A percentile compares a stretch with the other conserved stretches of the same genome.
These are phyloP conservation scores for Phenganax marumi DNA, from an alignment of 92 coral and sea anemone species.

Conservation along the genomic window DNA sequence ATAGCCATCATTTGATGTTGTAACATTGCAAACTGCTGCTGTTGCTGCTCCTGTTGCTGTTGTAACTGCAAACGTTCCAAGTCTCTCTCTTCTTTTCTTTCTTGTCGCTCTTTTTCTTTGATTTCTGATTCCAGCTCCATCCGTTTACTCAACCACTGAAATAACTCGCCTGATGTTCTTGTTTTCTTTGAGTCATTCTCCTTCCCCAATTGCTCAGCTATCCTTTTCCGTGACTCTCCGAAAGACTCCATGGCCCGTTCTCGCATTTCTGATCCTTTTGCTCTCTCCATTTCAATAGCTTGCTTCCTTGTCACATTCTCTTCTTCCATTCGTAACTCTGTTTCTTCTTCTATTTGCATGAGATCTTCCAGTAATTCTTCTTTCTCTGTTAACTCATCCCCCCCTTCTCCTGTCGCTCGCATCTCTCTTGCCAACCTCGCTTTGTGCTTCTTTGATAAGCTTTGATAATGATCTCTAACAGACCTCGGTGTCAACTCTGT, in stretches of 20 bases:
- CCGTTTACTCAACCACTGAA: conserved; percentile 14
- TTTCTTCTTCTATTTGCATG: conserved; percentile 44
- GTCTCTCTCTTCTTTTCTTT: conserved; percentile 38
- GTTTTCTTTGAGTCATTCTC: conserved; percentile 51
- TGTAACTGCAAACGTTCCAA: conserved; percentile 14
- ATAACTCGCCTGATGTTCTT: conserved; percentile 24
- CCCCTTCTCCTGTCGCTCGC: conserved; percentile 50
- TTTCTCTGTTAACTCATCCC: conserved; percentile 59
- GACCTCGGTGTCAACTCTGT: conserved; percentile 55
- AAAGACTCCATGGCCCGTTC: conserved; percentile 52
- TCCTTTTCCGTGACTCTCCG: conserved; percentile 46
- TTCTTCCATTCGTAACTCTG: conserved; percentile 41
- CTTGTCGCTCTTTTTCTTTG: conserved; percentile 34
- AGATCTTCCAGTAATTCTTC: conserved; percentile 50
- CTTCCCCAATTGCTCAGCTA: conserved; percentile 59
- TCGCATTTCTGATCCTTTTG: conserved; percentile 41
- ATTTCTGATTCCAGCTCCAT: conserved; percentile 18
- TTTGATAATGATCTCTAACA: conserved; percentile 57
- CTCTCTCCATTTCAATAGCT: conserved; percentile 18
- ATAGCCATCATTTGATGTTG: conserved; percentile 62
- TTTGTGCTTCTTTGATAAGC: conserved; percentile 51
- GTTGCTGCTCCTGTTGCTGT: conserved; percentile 59
- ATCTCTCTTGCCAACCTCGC: conserved; percentile 50
- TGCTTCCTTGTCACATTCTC: not conserved
- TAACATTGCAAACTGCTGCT: conserved; percentile 56